phyloP scores from a whole-genome alignment of 2,888 invertebrate genomes.

The Baronia brevicornis region DNA sequence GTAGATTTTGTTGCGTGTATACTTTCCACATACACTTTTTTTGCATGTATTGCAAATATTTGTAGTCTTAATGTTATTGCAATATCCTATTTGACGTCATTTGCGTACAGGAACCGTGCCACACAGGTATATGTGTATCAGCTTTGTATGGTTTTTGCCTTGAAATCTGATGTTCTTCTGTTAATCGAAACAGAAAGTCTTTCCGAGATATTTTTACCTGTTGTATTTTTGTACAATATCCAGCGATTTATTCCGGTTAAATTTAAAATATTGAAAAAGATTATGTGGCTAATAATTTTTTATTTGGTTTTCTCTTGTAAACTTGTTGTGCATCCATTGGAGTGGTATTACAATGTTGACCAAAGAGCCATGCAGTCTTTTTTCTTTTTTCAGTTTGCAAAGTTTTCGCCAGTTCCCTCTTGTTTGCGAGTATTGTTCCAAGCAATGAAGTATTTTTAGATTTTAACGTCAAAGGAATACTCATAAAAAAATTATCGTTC shows the following conservation, averaged over 20 bases:
- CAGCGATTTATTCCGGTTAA: no score
- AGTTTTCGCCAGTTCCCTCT: conserved; percentile 8
- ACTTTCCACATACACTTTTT: conserved; percentile 5
- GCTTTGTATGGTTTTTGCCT: no score
- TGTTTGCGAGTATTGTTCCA: neutral
- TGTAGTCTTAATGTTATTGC: conserved; percentile 9
- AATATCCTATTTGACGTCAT: conserved; percentile 12
- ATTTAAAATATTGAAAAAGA: no score
- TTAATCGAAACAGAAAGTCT: conserved; percentile 12
- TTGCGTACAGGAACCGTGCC: no score
- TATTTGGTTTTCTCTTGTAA: no score
- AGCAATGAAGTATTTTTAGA: conserved; percentile 2
- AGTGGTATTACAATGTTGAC: no score
- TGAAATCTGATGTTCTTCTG: conserved; percentile 14
- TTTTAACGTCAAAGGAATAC: conserved; percentile 4
- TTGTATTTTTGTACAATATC: no score
- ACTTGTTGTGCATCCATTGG: no score
- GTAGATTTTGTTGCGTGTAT: no score
- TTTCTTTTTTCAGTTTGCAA: neutral
- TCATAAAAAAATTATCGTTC: conserved; percentile 10
- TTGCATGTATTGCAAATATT: conserved; percentile 8
- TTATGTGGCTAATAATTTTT: conserved; percentile 12
- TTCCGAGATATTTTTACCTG: conserved; percentile 5
- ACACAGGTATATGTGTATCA: no score
- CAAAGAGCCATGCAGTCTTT: conserved; percentile 8